A percentile compares a stretch with the other conserved stretches of the same genome.
Evolutionary conservation across 2,113 vertebrate species (phyloP).

Genomic region (Regulus satrapa): DNA sequence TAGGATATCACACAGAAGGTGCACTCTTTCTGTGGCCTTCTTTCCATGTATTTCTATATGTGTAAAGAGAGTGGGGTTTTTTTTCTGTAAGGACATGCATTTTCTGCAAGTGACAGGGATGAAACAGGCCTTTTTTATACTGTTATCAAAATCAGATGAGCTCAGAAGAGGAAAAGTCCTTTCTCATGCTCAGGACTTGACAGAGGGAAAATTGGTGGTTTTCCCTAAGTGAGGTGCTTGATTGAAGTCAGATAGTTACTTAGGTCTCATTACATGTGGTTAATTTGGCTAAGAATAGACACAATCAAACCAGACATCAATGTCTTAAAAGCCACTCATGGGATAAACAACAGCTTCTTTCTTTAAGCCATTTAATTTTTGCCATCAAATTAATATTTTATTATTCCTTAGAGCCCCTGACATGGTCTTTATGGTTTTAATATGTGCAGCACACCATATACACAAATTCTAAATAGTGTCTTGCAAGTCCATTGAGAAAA

Average conservation of each 20-base stretch:
- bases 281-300: slow-evolving; percentile 75
- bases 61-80: not conserved
- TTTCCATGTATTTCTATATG: not conserved
- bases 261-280: slow-evolving; percentile 81
- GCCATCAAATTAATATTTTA: slow-evolving; percentile 85
- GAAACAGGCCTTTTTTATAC: not conserved
- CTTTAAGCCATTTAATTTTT: slow-evolving; percentile 84
- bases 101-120: not conserved
- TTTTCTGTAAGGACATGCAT: not conserved
- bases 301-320: slow-evolving; percentile 68
- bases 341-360: slow-evolving; percentile 76
- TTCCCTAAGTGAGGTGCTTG: slow-evolving; percentile 8
- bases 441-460: slow-evolving; percentile 73
- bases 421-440: slow-evolving; percentile 76
- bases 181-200: not conserved
- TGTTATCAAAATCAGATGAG: not conserved
- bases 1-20: not conserved
- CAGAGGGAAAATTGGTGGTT: slow-evolving; percentile 29
- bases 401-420: slow-evolving; percentile 77
- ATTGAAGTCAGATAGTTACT: slow-evolving; percentile 71
- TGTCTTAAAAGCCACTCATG: slow-evolving; percentile 76
- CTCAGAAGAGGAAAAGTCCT: not conserved
- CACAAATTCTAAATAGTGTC: slow-evolving; percentile 70
- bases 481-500: slow-evolving; percentile 56
- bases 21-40: not conserved